Evolutionary conservation across 2,797 vertebrate species (phyloP).

Genomic region (Peromyscus eremicus): DNA sequence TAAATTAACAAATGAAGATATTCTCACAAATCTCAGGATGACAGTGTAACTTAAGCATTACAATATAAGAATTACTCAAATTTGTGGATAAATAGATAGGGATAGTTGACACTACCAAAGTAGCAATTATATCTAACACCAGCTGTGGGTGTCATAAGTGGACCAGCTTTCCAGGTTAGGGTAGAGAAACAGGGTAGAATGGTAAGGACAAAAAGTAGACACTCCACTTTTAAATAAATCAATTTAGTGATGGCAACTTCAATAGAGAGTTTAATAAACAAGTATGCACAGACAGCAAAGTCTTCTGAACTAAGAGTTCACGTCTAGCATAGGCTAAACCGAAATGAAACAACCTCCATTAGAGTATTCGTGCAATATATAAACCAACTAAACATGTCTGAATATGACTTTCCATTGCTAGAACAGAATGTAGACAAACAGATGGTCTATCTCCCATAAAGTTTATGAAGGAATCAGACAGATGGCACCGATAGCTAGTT

Average conservation of each 20-base stretch:
- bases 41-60: not conserved
- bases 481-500: not conserved
- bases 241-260: not conserved
- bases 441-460: not conserved
- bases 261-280: conserved; percentile 46
- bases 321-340: conserved; percentile 21
- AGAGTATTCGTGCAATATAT: not conserved
- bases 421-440: not conserved
- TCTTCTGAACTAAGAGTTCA: conserved; percentile 3
- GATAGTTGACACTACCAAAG: not conserved
- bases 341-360: not conserved
- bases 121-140: not conserved
- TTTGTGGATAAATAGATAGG: not conserved
- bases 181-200: not conserved
- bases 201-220: not conserved
- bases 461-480: not conserved
- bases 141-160: not conserved
- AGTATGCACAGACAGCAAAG: conserved; percentile 25
- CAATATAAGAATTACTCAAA: not conserved
- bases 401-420: conserved; percentile 7
- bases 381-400: not conserved
- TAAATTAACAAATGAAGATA: not conserved
- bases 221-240: conserved; percentile 7
- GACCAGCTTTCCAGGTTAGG: not conserved
- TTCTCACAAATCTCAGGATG: not conserved